Conservation (phyloP, 2,113 vertebrate genomes). For the Tamias sibiricus region DNA sequence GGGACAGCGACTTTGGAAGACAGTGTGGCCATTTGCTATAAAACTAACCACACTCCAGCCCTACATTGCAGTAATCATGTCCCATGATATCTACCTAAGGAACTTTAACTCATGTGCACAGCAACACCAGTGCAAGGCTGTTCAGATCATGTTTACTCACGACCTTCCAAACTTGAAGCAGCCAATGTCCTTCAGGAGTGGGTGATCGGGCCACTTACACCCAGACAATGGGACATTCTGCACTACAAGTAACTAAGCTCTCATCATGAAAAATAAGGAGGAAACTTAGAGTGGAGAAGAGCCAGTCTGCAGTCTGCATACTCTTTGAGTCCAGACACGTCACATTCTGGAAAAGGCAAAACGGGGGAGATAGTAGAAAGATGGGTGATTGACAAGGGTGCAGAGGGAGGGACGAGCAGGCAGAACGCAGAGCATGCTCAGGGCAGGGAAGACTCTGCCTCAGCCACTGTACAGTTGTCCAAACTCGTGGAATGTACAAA, state of each 20-base stretch:
- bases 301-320: not conserved
- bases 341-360: not conserved
- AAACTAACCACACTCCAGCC: not conserved
- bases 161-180: not conserved
- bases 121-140: not conserved
- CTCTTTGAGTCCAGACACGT: not conserved
- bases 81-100: not conserved
- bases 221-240: not conserved
- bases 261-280: not conserved
- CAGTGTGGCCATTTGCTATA: too few species aligned
- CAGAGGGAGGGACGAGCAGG: too few species aligned
- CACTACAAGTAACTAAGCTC: not conserved
- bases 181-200: not conserved
- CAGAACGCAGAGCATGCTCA: not conserved
- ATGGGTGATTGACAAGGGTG: not conserved
- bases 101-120: not conserved
- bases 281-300: not conserved
- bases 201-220: not conserved
- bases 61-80: not conserved
- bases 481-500: not conserved
- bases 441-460: not conserved
- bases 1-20: too few species aligned
- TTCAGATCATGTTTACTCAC: not conserved
- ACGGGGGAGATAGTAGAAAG: not conserved
- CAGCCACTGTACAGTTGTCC: fast-evolving